These are phyloP conservation scores for Porites lobata DNA, from an alignment of 92 coral and sea anemone genomes.

Conservation along the genomic window DNA sequence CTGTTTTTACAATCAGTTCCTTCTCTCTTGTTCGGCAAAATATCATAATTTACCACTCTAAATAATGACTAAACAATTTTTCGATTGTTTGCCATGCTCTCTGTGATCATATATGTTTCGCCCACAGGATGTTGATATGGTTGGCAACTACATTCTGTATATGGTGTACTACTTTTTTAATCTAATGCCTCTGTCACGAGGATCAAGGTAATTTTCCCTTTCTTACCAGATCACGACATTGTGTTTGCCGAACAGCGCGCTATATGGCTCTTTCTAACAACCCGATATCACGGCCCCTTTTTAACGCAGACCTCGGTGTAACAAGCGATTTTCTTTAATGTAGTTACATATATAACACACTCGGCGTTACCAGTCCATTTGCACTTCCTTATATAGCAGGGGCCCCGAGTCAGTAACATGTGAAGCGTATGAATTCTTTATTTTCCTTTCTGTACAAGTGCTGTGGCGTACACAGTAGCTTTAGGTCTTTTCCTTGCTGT, in stretches of 20 bases:
- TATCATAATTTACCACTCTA: too few species aligned
- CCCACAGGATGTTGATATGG: slow-evolving; percentile 72
- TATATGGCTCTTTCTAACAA: background rate
- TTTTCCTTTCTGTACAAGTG: slow-evolving; percentile 59
- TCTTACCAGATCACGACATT: background rate
- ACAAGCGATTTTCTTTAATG: too few species aligned
- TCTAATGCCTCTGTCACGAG: slow-evolving; percentile 89
- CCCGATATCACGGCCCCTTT: too few species aligned
- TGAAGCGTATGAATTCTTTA: too few species aligned
- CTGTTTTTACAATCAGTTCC: too few species aligned
- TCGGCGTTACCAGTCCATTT: too few species aligned
- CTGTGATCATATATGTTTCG: background rate
- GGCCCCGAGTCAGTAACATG: background rate
- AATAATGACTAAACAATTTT: too few species aligned
- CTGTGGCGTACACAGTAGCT: slow-evolving; percentile 91
- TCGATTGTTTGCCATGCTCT: background rate
- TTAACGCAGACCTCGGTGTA: too few species aligned
- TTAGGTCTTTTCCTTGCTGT: slow-evolving; percentile 87
- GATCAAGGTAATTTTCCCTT: slow-evolving; percentile 70
- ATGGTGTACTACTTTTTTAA: slow-evolving; percentile 86
- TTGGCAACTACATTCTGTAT: slow-evolving; percentile 77
- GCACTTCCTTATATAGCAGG: background rate
- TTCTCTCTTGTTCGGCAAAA: too few species aligned
- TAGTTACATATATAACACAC: too few species aligned
- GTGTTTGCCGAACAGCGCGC: background rate